Conservation (phyloP, 2,113 vertebrate genomes). For the Columba janthina region DNA sequence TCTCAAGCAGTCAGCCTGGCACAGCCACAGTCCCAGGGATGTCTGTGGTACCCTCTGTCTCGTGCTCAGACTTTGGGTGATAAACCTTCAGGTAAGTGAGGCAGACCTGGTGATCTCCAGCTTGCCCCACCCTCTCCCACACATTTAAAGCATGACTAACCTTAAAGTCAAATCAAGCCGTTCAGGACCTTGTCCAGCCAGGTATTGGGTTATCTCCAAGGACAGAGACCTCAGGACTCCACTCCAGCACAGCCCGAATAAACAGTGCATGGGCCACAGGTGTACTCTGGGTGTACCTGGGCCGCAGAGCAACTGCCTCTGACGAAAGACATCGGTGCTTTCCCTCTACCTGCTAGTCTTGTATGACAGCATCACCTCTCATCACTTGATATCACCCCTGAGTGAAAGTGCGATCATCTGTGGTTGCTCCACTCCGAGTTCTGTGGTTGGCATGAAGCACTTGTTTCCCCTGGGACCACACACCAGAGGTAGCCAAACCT, state of each 20-base stretch:
- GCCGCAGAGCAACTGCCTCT: not conserved
- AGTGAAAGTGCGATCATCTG: not conserved
- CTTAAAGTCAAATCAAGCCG: not conserved
- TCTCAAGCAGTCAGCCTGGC: not conserved
- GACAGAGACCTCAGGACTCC: not conserved
- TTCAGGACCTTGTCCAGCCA: not conserved
- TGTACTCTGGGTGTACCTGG: rapidly evolving
- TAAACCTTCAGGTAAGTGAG: not conserved
- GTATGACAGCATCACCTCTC: not conserved
- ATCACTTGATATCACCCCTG: rapidly evolving
- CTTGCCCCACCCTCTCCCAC: not conserved
- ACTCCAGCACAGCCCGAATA: not conserved
- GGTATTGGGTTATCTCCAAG: rapidly evolving
- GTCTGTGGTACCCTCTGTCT: not conserved
- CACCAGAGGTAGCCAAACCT: not conserved
- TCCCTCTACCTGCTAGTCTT: not conserved
- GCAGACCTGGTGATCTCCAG: not conserved
- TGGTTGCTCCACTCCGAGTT: not conserved
- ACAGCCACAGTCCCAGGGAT: not conserved
- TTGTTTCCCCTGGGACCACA: not conserved
- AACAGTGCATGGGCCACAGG: rapidly evolving
- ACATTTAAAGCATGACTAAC: not conserved
- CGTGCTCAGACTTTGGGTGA: not conserved
- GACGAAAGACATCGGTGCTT: not conserved
- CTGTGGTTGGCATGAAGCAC: not conserved